Base-by-base conservation (phyloP, 35 echinoderm and acorn worm genomes). In the Ophioderma brevispina region DNA sequence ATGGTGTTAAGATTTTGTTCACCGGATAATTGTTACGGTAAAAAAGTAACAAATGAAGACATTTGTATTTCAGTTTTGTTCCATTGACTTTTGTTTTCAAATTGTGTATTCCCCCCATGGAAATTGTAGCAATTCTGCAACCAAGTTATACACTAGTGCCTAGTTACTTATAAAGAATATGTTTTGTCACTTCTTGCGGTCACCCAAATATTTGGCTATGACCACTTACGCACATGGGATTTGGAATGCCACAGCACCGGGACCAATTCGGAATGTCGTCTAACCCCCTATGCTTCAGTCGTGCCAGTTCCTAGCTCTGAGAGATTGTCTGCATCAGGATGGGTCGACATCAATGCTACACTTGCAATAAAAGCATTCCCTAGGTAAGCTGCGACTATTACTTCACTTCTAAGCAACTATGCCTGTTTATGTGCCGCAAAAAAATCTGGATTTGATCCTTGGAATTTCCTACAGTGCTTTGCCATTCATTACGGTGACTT, bases 401-500 rank as follows among this genome's bases (percentile, higher is more conserved):
- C 86, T 8, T 98, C 96, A 21, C 46, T 98, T n/a, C 70, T 89
- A n/a, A 30, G 28, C 28, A 8, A 93, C 95, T 52, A 88, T 76
- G 21, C 77, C 81, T 70, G 32, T 98, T 34, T 98, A 98, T 64
- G 75, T 31, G 92, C 92, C 36, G 83, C 86, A 38, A 89, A 87
- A 42, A 41, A 86, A n/a, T n/a, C 95, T 13, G 52, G 76, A 1
- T 55, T 93, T 1, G 75, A 95, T 80, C 78, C 90, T 21, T 87
- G 40, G 8, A 85, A 75, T 8, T 88, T 75, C 91, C 95, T 32
- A 80, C 82, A 8, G 79, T 98, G n/a, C 46, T 84, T 95, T 82
- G 93, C 93, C 14, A 98, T 90, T 78, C 92, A 90, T 2, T 98
- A 90, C 37, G 85, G 84, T 36, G 89, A 80, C 1, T 79, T 98